These are phyloP conservation scores for Pyrgilauda ruficollis DNA, from an alignment of 2,113 vertebrate species.

Conservation along the genomic window DNA sequence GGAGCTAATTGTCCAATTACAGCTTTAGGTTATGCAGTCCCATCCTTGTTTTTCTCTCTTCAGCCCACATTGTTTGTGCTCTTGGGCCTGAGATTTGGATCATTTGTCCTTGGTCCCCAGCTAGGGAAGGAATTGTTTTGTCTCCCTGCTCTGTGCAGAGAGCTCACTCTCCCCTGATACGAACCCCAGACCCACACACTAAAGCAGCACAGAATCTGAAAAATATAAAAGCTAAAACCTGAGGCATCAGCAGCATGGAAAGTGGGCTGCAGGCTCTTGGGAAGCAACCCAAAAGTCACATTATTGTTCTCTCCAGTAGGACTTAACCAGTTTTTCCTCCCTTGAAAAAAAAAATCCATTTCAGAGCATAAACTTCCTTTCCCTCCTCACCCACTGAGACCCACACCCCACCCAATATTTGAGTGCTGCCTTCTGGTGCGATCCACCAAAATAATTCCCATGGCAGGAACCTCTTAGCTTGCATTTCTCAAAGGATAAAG, in stretches of 20 bases:
- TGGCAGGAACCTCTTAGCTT: neutral
- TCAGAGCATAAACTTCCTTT: neutral
- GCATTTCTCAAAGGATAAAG: neutral
- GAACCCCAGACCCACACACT: neutral
- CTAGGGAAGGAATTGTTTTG: neutral
- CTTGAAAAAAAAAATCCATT: neutral
- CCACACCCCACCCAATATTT: neutral
- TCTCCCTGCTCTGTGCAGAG: neutral
- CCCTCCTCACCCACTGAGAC: neutral
- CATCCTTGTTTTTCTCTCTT: neutral
- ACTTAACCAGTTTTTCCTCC: neutral
- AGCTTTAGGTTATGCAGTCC: rapidly evolving
- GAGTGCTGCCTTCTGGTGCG: neutral
- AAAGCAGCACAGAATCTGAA: neutral
- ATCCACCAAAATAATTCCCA: neutral
- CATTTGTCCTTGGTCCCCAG: neutral
- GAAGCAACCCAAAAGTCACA: rapidly evolving
- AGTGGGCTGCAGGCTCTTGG: neutral
- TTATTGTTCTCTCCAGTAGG: neutral
- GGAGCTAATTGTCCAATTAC: neutral
- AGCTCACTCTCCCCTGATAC: neutral
- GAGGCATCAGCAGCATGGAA: neutral
- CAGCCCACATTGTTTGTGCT: neutral
- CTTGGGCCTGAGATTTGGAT: neutral
- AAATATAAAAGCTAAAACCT: neutral